These are phyloP conservation scores for Tetramorium alpestre DNA, from an alignment of 1,140 invertebrate species.

Conservation along the genomic window DNA sequence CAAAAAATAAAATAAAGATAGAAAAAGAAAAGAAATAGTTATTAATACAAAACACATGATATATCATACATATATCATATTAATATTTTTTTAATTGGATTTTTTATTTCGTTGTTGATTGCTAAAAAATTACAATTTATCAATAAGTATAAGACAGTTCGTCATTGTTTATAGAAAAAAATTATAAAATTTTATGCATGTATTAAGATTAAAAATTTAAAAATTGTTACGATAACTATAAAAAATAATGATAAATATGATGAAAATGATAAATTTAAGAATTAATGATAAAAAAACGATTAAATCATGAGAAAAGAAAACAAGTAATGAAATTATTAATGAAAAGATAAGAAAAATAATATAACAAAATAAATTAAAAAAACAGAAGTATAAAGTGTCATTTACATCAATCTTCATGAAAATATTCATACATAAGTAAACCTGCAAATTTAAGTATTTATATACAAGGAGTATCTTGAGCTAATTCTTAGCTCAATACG, in stretches of 20 bases:
- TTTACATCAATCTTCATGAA: constrained; percentile 11
- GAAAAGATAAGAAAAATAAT: background rate
- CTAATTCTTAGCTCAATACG: constrained; percentile 4
- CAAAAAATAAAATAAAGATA: constrained; percentile 73
- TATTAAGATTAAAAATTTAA: background rate
- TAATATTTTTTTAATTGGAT: background rate
- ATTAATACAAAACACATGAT: constrained; percentile 13
- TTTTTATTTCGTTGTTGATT: background rate
- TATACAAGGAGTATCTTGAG: background rate
- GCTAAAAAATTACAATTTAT: constrained; percentile 21
- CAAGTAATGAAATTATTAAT: background rate
- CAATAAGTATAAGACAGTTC: background rate
- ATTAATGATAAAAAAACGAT: too few species aligned
- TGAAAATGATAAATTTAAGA: too few species aligned
- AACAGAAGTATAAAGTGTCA: background rate
- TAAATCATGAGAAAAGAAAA: background rate
- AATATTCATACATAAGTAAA: background rate
- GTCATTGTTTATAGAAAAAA: background rate
- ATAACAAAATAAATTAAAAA: background rate
- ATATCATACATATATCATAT: constrained; percentile 49
- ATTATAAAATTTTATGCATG: background rate
- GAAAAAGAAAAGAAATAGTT: constrained; percentile 48
- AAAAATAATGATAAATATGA: background rate
- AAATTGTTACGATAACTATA: background rate
- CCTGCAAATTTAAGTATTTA: constrained; percentile 27